phyloP scores from a whole-genome alignment of 2,797 vertebrate genomes.

The Enteromius thamalakanensis region DNA sequence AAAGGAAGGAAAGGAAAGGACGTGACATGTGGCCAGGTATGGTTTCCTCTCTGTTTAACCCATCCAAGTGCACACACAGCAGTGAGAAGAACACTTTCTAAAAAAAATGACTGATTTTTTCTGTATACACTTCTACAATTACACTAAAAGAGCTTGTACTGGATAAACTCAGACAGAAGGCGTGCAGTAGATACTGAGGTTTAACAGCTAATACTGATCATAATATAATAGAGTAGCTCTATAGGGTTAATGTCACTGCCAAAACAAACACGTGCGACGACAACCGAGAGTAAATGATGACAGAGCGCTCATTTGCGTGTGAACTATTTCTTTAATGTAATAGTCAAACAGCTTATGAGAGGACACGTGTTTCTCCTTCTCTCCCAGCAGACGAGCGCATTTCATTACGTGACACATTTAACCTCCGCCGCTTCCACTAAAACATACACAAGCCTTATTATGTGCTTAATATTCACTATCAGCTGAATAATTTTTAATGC shows the following conservation, averaged over 20 bases:
- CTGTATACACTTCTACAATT: background rate
- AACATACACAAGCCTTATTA: constrained; percentile 94
- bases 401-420: constrained; percentile 80
- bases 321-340: constrained; percentile 1
- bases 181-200: background rate
- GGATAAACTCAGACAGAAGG: background rate
- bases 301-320: background rate
- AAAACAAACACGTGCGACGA: background rate
- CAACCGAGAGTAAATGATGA: background rate
- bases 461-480: constrained; percentile 99
- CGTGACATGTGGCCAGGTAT: no score
- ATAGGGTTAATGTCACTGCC: background rate
- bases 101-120: no score
- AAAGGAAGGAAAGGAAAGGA: no score
- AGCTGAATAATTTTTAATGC: constrained; percentile 99
- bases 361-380: background rate
- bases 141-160: background rate
- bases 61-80: no score
- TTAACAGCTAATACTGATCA: background rate
- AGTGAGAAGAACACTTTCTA: no score
- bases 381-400: constrained; percentile 55
- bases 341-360: background rate
- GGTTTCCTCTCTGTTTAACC: no score
- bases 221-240: background rate
- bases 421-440: constrained; percentile 84